Percentiles rank a stretch among this genome's conserved stretches.
Evolutionary conservation across 2,888 invertebrate genomes (phyloP).

Genomic region (Melanargia galathea): DNA sequence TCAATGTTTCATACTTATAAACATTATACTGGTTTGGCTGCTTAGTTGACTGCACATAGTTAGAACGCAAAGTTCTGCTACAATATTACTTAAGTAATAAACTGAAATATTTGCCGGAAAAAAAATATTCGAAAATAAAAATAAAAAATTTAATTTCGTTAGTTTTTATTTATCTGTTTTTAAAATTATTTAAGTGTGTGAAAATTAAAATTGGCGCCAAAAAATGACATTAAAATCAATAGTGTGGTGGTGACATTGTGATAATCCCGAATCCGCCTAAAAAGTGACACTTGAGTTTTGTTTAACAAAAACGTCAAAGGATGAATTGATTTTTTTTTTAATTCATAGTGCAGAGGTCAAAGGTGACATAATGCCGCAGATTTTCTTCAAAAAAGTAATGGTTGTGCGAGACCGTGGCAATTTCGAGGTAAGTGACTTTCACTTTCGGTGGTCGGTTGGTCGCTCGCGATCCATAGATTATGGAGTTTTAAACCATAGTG

Average conservation of each 20-base stretch:
- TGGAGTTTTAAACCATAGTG: conserved; percentile 21
- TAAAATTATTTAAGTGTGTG: neutral
- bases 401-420: conserved; percentile 71
- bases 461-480: conserved; percentile 32
- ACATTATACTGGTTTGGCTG: conserved; percentile 71
- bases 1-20: conserved; percentile 75
- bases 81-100: neutral
- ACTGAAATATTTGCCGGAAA: conserved; percentile 15
- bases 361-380: conserved; percentile 76
- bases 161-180: neutral
- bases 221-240: conserved; percentile 21
- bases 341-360: conserved; percentile 43
- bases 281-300: conserved; percentile 30
- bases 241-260: conserved; percentile 43
- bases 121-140: conserved; percentile 5
- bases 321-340: conserved; percentile 10
- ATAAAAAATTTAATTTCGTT: neutral
- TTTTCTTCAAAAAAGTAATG: conserved; percentile 81
- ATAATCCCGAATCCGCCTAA: conserved; percentile 35
- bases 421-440: conserved; percentile 79
- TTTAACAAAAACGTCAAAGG: conserved; percentile 26
- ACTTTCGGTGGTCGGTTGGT: conserved; percentile 53
- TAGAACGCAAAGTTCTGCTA: conserved; percentile 69
- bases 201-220: conserved; percentile 27
- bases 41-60: conserved; percentile 71